Evolutionary conservation across 2,888 invertebrate species (phyloP).

Genomic region (Cryptocephalus moraei): DNA sequence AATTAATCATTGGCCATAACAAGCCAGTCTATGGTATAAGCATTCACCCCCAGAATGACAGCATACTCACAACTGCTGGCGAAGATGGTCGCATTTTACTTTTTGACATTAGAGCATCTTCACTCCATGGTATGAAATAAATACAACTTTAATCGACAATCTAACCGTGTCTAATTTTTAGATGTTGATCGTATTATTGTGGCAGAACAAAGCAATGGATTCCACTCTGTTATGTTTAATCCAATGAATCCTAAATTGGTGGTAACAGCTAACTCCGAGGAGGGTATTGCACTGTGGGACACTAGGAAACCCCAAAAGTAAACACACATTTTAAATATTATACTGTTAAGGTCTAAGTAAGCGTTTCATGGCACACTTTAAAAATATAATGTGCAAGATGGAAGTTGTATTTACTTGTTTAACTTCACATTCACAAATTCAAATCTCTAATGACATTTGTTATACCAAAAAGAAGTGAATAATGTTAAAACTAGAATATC

Average conservation of each 20-base stretch:
- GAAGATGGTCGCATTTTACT: slow-evolving; percentile 84
- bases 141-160: background rate
- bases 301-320: slow-evolving; percentile 73
- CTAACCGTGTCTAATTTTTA: background rate
- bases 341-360: background rate
- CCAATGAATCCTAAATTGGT: slow-evolving; percentile 71
- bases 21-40: slow-evolving; percentile 86
- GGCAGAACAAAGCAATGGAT: slow-evolving; percentile 64
- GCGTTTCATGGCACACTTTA: background rate
- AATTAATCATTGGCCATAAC: slow-evolving; percentile 73
- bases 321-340: slow-evolving; percentile 27
- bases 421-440: background rate
- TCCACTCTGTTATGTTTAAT: slow-evolving; percentile 92
- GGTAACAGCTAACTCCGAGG: slow-evolving; percentile 82
- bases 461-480: no score
- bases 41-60: slow-evolving; percentile 74
- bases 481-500: no score
- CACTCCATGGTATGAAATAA: slow-evolving; percentile 17
- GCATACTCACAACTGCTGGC: slow-evolving; percentile 80
- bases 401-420: background rate
- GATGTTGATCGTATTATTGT: slow-evolving; percentile 31
- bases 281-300: slow-evolving; percentile 87
- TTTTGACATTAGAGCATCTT: slow-evolving; percentile 67
- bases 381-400: background rate
- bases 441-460: no score